These are phyloP conservation scores for Drosophila atripex DNA, from an alignment of 2,888 invertebrate genomes.

Conservation along the genomic window DNA sequence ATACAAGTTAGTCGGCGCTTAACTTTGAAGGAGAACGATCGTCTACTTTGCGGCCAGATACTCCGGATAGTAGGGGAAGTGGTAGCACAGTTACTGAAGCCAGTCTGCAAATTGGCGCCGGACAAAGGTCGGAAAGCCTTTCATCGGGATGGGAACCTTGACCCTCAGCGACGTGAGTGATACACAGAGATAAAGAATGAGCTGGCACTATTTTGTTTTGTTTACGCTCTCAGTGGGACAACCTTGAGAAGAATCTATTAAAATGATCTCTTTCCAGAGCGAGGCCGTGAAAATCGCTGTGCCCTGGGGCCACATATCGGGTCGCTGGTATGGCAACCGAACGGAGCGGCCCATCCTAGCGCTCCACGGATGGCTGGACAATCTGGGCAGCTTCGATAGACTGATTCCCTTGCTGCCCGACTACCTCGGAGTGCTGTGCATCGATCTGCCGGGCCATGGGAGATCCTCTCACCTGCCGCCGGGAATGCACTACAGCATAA, in stretches of 20 bases:
- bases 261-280: slow-evolving; percentile 60
- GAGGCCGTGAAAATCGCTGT: slow-evolving; percentile 87
- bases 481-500: slow-evolving; percentile 83
- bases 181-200: not conserved
- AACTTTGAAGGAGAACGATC: slow-evolving; percentile 4
- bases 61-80: slow-evolving; percentile 13
- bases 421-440: slow-evolving; percentile 85
- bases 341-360: slow-evolving; percentile 87
- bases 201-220: not conserved
- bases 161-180: slow-evolving; percentile 42
- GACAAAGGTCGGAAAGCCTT: slow-evolving; percentile 24
- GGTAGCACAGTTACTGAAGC: slow-evolving; percentile 10
- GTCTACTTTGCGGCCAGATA: not conserved
- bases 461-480: slow-evolving; percentile 87
- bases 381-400: slow-evolving; percentile 89
- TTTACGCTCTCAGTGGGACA: slow-evolving; percentile 15
- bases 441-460: slow-evolving; percentile 89
- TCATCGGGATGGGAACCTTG: slow-evolving; percentile 28
- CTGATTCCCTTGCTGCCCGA: slow-evolving; percentile 86
- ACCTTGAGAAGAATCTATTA: not conserved
- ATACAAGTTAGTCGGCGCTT: not conserved
- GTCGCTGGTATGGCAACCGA: slow-evolving; percentile 88
- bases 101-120: slow-evolving; percentile 17
- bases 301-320: slow-evolving; percentile 88
- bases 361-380: slow-evolving; percentile 91